Percentiles rank a stretch among this genome's conserved stretches.
phyloP scores from a whole-genome alignment of 92 coral and sea anemone species.

The Parazoanthus atlanticus region DNA sequence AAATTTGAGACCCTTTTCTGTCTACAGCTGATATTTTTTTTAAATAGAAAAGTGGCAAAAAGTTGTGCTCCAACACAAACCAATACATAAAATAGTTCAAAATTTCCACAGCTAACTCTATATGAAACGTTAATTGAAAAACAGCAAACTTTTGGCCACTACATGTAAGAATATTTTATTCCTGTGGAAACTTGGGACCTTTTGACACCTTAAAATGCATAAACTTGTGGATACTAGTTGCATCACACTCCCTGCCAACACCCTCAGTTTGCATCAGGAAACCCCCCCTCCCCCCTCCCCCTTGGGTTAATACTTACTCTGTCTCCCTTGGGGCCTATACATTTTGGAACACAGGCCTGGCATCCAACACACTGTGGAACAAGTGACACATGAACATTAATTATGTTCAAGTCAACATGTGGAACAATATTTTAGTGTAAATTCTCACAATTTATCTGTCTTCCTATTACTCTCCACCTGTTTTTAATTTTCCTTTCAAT shows the following conservation, averaged over 20 bases:
- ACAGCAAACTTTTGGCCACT: too few species aligned
- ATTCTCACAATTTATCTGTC: neutral
- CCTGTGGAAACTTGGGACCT: too few species aligned
- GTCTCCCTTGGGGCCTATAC: conserved; percentile 92
- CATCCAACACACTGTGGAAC: conserved; percentile 86
- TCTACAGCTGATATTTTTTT: neutral
- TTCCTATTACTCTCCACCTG: neutral
- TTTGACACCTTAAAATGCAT: too few species aligned
- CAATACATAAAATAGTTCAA: too few species aligned
- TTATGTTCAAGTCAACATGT: neutral
- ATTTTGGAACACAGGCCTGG: conserved; percentile 82
- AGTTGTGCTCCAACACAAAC: too few species aligned
- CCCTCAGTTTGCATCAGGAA: neutral
- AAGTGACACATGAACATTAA: neutral
- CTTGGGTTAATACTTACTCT: conserved; percentile 59
- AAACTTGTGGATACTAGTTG: neutral
- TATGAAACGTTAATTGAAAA: too few species aligned
- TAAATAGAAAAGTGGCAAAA: too few species aligned
- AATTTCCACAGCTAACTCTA: too few species aligned
- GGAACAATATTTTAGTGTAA: neutral
- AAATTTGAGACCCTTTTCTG: neutral
- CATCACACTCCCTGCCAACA: neutral
- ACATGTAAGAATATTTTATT: too few species aligned
- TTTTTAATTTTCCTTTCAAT: too few species aligned
- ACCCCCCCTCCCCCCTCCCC: too few species aligned